Evolutionary conservation across 2,113 vertebrate genomes (phyloP), one percentile per base, ranked within the genome.

Genomic region (Chloroceryle aenea): DNA sequence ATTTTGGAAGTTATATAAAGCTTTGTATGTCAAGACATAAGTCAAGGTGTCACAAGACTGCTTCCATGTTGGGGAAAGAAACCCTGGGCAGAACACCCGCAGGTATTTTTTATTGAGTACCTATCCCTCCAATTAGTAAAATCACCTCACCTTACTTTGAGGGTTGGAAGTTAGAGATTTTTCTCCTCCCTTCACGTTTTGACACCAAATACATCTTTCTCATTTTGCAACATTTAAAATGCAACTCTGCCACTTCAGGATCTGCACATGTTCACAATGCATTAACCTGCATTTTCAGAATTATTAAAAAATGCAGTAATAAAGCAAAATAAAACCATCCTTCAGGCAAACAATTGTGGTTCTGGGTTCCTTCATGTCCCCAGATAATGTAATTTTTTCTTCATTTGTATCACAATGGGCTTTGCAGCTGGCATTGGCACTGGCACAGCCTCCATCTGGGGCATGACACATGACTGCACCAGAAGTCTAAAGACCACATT

Each of bases 121-220:
- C 17, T 34, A 25, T 14, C 13, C 10, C 30, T 95, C 67, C 19
- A 25, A 17, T 50, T 1, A 55, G 12, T 10, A 13, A n/a, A 69
- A 85, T 83, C 48, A 23, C 69, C 53, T 74, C 62, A 22, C 19
- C 43, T 94, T 73, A 45, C 73, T 69, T 42, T 14, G 89, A 80
- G 71, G 72, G 53, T 36, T 56, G 17, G 43, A 78, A 36, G 29
- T 34, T 30, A 38, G 59, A n/a, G 36, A 18, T 66, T 89, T 96
- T 86, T 58, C 59, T 79, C 48, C 68, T 94, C 43, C 25, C 53
- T 90, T 90, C 7, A 2, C 89, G 85, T 96, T 94, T 97, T 89
- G 94, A 62, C 69, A 92, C 56, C 43, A 96, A 94, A 97, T 84
- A 12, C 7, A 58, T 90, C 71, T 95, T 96, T 77, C 85, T 95